Evolutionary conservation across 1,140 invertebrate genomes (phyloP), one percentile per base, ranked within the genome.

Genomic region (Leucophenga varia): DNA sequence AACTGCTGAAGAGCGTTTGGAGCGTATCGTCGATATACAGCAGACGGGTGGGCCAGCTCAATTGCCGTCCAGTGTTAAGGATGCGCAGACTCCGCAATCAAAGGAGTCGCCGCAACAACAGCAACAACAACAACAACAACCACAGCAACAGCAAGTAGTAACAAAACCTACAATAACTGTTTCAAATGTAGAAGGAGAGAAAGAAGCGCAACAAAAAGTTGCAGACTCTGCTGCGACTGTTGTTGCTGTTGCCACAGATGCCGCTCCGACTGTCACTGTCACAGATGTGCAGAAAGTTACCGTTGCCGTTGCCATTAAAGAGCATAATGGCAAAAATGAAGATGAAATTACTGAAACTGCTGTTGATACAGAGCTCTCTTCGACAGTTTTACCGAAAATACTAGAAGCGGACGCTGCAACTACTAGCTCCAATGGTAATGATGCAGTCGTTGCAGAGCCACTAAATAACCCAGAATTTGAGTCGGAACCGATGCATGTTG

Each of bases 21-120:
- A 70, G 47, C 59, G 73, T 21, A 58, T 73, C 42, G 55, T 75
- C 14, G 55, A 72, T 35, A 75, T 75, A 45, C 70, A 74, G 41
- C 55, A 52, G 17, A 55, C 52, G 18, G 54, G 49, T 17, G 35
- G 52, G 18, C 55, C 55, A 44, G 47, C 55, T 39, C 47, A 42
- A 32, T 32, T 41, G 31, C 17, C 36, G 55, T 57, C 59, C 10
- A n/a, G n/a, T n/a, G 22, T 10, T 6, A 25, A 25, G 10, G 22
- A 25, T 25, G 50, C 42, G 50, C 51, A 57, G 34, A n/a, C 10
- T 20, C 22, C n/a, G 10, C 36, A n/a, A n/a, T n/a, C n/a, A n/a
- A n/a, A n/a, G n/a, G n/a, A 10, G 41, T 32, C 37, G 37, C 42
- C 43, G 37, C 55, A 57, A 22, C 45, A 22, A 35, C 55, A 45